phyloP scores from a whole-genome alignment of 2,797 vertebrate genomes.

The Momotus momota region DNA sequence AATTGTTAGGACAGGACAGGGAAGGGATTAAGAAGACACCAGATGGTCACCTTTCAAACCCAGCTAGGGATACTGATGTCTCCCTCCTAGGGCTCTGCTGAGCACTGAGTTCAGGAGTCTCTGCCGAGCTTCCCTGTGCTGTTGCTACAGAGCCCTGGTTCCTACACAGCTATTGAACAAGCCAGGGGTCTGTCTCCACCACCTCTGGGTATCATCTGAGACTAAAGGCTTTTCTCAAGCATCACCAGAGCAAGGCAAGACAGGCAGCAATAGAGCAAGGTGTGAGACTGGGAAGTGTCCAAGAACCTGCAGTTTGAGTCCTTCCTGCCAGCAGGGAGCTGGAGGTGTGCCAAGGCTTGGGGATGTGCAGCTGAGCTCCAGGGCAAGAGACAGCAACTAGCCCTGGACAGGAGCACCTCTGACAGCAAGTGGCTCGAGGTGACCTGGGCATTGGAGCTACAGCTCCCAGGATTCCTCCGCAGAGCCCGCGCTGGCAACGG shows the following conservation, averaged over 20 bases:
- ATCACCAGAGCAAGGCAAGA: not conserved
- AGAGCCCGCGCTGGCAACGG: not conserved
- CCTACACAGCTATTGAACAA: not conserved
- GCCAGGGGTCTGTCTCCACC: not conserved
- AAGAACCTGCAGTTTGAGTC: not conserved
- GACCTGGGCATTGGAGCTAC: not conserved
- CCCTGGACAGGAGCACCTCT: not conserved
- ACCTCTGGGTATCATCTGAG: not conserved
- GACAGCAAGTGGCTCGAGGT: not conserved
- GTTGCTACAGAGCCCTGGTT: not conserved
- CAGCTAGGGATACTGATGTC: not conserved
- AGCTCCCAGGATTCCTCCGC: not conserved
- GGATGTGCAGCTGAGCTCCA: not conserved
- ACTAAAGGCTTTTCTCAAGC: not conserved
- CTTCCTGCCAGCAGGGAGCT: not conserved
- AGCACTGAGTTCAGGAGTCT: not conserved
- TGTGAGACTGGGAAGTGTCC: accelerated
- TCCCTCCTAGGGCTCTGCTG: not conserved
- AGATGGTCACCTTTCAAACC: not conserved
- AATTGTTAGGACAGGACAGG: not conserved
- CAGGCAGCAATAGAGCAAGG: not conserved
- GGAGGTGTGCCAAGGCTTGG: not conserved
- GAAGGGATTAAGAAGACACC: not conserved
- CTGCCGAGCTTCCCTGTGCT: not conserved
- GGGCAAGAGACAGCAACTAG: not conserved